phyloP scores from a whole-genome alignment of 2,797 vertebrate species.

The Glossophaga mutica region DNA sequence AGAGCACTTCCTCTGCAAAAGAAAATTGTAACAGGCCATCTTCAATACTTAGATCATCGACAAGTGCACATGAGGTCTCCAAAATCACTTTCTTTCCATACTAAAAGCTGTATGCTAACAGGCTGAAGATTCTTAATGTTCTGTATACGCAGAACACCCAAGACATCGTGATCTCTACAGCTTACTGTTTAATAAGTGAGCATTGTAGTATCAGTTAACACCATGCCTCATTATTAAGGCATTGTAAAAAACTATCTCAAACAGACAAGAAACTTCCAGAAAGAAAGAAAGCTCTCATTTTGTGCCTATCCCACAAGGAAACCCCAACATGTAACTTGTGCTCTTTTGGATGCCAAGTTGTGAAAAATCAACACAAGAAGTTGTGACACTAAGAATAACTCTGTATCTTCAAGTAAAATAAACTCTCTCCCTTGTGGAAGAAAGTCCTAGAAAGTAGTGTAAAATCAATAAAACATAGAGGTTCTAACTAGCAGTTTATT shows the following conservation, averaged over 20 bases:
- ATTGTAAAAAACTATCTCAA: neutral
- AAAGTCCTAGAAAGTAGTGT: neutral
- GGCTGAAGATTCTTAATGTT: neutral
- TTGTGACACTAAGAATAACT: neutral
- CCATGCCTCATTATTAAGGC: neutral
- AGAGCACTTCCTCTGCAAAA: constrained; percentile 95
- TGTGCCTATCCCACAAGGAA: neutral
- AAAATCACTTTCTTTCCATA: neutral
- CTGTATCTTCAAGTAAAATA: neutral
- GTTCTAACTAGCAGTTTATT: neutral
- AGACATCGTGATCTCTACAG: neutral
- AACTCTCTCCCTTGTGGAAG: neutral
- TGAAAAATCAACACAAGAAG: neutral
- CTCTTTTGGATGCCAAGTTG: neutral
- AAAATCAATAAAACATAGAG: neutral
- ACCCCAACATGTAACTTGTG: neutral
- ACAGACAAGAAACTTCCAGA: neutral
- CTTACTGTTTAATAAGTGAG: neutral
- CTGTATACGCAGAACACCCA: neutral
- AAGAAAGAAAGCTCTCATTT: neutral
- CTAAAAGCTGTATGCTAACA: neutral
- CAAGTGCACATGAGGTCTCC: neutral
- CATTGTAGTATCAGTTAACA: neutral
- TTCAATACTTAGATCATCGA: neutral
- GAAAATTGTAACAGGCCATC: neutral